Percentiles rank a stretch among this genome's conserved stretches.
Conservation (phyloP, 2,888 invertebrate genomes). For the Euzophera pinguis region DNA sequence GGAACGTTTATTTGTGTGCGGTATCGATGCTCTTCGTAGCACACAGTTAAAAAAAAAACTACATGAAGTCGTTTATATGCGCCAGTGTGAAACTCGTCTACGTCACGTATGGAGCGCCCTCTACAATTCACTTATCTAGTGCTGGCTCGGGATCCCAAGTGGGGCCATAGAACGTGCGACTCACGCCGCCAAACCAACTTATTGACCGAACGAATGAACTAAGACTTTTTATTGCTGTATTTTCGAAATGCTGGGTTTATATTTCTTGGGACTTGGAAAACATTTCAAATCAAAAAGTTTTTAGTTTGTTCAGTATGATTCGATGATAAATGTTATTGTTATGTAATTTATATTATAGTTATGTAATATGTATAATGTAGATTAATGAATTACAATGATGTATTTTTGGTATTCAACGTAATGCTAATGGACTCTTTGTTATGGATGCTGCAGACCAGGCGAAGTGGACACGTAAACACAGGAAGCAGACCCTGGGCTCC, state of each 20-base stretch:
- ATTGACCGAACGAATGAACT: constrained; percentile 21
- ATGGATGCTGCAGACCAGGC: too few species aligned
- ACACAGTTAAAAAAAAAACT: too few species aligned
- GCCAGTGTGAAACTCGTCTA: constrained; percentile 21
- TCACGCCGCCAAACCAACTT: constrained; percentile 40
- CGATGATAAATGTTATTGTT: too few species aligned
- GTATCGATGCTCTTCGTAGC: too few species aligned
- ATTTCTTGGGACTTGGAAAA: not conserved
- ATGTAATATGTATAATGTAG: too few species aligned
- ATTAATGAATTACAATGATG: too few species aligned
- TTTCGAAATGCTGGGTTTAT: not conserved
- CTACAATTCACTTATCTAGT: constrained; percentile 59
- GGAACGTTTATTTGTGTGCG: not conserved
- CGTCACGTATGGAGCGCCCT: constrained; percentile 45
- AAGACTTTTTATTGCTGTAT: not conserved
- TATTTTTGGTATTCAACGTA: too few species aligned
- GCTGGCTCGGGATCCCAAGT: constrained; percentile 32
- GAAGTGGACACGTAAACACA: too few species aligned
- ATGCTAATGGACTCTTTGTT: too few species aligned
- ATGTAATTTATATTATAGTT: too few species aligned
- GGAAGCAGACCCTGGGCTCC: too few species aligned
- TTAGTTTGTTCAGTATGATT: constrained; percentile 5
- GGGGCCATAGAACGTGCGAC: constrained; percentile 44
- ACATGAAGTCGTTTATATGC: constrained; percentile 7
- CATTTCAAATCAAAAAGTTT: not conserved